phyloP scores from a whole-genome alignment of 2,797 vertebrate genomes.

The Sorex maritimensis region DNA sequence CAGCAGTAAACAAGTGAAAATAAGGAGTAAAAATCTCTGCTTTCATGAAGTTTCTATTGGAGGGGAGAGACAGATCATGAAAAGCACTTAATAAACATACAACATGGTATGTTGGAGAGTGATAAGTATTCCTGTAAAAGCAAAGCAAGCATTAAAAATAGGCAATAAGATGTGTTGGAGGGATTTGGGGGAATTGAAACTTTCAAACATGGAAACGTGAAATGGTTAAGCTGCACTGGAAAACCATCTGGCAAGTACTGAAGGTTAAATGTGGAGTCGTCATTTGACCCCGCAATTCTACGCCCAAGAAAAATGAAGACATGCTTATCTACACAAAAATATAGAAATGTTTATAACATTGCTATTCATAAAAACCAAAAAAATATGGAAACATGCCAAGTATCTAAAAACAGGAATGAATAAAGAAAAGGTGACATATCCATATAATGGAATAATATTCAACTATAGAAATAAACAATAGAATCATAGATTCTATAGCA shows the following conservation, averaged over 20 bases:
- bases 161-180: background rate
- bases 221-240: background rate
- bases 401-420: background rate
- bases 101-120: background rate
- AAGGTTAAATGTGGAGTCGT: slow-evolving; percentile 30
- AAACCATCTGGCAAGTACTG: background rate
- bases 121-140: background rate
- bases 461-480: slow-evolving; percentile 11
- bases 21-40: background rate
- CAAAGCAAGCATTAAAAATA: slow-evolving; percentile 1
- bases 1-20: background rate
- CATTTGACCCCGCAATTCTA: slow-evolving; percentile 6
- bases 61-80: slow-evolving; percentile 7
- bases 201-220: background rate
- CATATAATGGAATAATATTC: background rate
- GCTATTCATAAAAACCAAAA: slow-evolving; percentile 12
- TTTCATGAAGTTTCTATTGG: background rate
- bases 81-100: background rate
- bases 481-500: background rate
- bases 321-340: slow-evolving; percentile 13
- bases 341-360: background rate
- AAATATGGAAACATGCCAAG: background rate
- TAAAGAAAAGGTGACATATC: slow-evolving; percentile 24
- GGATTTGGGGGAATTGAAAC: background rate
- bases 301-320: slow-evolving; percentile 35